Conservation (phyloP, 2,113 vertebrate genomes). For the Scortum barcoo region DNA sequence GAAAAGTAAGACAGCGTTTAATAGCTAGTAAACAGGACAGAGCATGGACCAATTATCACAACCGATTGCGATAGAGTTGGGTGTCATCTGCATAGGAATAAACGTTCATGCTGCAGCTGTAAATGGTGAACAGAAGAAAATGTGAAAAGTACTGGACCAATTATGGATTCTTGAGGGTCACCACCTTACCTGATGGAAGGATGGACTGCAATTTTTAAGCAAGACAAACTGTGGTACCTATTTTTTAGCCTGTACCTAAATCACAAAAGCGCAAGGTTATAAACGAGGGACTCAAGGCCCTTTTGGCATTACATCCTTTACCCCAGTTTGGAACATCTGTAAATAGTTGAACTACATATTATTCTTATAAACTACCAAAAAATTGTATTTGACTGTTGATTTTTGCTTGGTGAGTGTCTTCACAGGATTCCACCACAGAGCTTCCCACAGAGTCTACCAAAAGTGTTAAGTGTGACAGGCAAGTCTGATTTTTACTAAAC, state of each 20-base stretch:
- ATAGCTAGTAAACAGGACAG: background rate
- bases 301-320: conserved; percentile 2
- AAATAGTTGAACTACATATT: conserved; percentile 70
- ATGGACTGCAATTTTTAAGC: background rate
- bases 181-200: background rate
- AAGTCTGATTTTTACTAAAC: conserved; percentile 53
- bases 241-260: conserved; percentile 21
- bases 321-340: conserved; percentile 62
- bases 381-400: conserved; percentile 60
- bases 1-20: background rate
- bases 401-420: conserved; percentile 50
- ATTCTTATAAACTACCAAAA: conserved; percentile 72
- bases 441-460: conserved; percentile 69
- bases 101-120: background rate
- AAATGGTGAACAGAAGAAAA: background rate
- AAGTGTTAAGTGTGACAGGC: conserved; percentile 51
- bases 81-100: background rate
- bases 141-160: conserved; percentile 33
- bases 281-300: background rate
- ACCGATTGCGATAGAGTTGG: background rate
- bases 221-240: conserved; percentile 8
- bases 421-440: conserved; percentile 57
- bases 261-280: conserved; percentile 25
- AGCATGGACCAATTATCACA: background rate
- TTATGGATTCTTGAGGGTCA: conserved; percentile 33